Percentiles rank a stretch among this genome's conserved stretches.
phyloP scores from a whole-genome alignment of 2,888 invertebrate genomes.

The Dasypogon diadema region DNA sequence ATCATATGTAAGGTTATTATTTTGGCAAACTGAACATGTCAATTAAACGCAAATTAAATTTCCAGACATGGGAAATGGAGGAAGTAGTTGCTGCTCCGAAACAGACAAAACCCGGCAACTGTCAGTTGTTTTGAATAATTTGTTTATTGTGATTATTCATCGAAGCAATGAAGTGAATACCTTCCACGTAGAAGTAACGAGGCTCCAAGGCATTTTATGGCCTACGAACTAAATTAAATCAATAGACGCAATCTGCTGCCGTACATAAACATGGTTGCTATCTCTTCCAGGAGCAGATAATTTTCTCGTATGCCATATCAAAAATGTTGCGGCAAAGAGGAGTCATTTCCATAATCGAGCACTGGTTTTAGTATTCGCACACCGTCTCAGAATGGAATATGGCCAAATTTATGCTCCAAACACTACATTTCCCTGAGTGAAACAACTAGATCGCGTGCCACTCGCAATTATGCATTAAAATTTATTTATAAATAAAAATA shows the following conservation, averaged over 20 bases:
- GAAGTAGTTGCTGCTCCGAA: background rate
- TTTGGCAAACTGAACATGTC: constrained; percentile 31
- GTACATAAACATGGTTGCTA: constrained; percentile 20
- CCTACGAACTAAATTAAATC: constrained; percentile 42
- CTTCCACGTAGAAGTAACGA: background rate
- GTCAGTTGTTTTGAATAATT: constrained; percentile 29
- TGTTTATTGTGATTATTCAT: constrained; percentile 46
- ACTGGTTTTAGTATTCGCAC: constrained; percentile 32
- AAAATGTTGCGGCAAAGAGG: constrained; percentile 36
- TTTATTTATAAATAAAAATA: constrained; percentile 51
- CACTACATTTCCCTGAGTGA: constrained; percentile 18
- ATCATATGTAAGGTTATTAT: constrained; percentile 25
- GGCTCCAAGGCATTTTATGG: constrained; percentile 22
- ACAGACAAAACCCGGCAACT: background rate
- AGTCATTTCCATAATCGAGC: constrained; percentile 45
- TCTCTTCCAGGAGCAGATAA: constrained; percentile 33
- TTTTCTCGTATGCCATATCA: constrained; percentile 40
- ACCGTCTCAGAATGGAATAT: constrained; percentile 11
- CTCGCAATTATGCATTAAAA: constrained; percentile 48
- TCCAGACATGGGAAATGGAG: background rate
- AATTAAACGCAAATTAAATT: constrained; percentile 34
- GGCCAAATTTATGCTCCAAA: constrained; percentile 40
- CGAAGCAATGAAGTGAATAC: constrained; percentile 29
- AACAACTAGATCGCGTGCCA: constrained; percentile 41
- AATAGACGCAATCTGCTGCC: constrained; percentile 41